Evolutionary conservation across 2,797 vertebrate genomes (phyloP), one percentile per base, ranked within the genome.

Genomic region (Octomys mimax): DNA sequence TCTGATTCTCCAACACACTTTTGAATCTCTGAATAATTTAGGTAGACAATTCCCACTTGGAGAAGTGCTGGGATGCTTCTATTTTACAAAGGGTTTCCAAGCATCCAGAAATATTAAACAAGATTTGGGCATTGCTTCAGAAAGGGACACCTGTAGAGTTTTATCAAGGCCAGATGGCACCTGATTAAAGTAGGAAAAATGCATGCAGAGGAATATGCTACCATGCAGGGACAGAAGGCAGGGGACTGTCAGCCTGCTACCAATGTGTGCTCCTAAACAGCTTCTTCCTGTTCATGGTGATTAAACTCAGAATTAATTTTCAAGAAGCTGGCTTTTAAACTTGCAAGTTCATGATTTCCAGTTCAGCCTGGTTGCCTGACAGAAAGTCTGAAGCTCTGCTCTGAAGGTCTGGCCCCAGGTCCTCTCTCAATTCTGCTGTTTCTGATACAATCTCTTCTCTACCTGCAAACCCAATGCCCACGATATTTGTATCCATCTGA

Each of bases 101-200:
- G 64, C 33, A 81, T 68, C 36, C 31, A 26, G 59, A n/a, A 31
- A 49, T n/a, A 64, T 28, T 52, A 64, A 91, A 70, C 6, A 13
- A 90, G 86, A 80, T 5, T 31, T 64, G 66, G 59, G 59, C 24
- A 62, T 59, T 95, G 61, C 36, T 85, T 92, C 62, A 73, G 82
- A 84, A 39, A 39, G 39, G 28, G 81, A 79, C 24, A 33, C 31
- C 49, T 21, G 24, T 13, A 19, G 49, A 28, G 31, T 80, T 90
- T 92, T 84, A 75, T 68, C 26, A 59, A 92, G 89, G 92, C 64
- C 77, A 81, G 66, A 77, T 64, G 89, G 94, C 10, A 2, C n/a
- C 21, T 90, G 83, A 80, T 57, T 84, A 87, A 90, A 87, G 78
- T 36, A 87, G 54, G 52, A 33, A 28, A 33, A 46, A 59, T 57